These are phyloP conservation scores for Daphoenositta chrysoptera DNA, from an alignment of 2,113 vertebrate genomes.

Conservation along the genomic window DNA sequence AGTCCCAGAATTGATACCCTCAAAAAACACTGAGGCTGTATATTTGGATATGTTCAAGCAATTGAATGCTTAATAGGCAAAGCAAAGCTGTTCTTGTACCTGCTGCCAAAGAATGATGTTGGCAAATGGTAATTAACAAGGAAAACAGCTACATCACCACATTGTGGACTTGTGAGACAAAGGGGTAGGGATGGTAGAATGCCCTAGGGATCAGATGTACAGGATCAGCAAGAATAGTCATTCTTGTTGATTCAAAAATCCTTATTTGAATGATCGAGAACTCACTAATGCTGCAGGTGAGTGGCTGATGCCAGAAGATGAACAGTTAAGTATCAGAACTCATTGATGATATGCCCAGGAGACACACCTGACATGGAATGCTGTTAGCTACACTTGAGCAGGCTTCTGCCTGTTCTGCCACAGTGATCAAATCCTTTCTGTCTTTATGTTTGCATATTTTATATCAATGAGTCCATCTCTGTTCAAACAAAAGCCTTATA, in stretches of 20 bases:
- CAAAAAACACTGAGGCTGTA: neutral
- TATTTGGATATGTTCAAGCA: neutral
- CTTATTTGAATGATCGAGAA: neutral
- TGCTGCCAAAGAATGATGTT: neutral
- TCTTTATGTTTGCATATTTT: neutral
- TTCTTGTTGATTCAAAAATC: neutral
- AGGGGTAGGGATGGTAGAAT: neutral
- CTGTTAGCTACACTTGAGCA: neutral
- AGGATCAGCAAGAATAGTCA: too few species aligned
- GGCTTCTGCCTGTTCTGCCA: neutral
- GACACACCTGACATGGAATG: too few species aligned
- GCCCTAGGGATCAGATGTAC: neutral
- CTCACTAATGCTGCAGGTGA: neutral
- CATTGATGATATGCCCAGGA: neutral
- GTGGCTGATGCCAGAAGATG: neutral
- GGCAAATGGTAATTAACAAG: neutral
- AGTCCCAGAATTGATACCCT: neutral
- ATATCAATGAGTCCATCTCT: neutral
- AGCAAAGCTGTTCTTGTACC: neutral
- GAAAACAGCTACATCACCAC: neutral
- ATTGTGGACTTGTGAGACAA: neutral
- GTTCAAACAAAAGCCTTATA: slow-evolving; percentile 42
- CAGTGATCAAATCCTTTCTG: neutral
- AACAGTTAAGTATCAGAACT: neutral
- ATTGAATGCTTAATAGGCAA: neutral